These are phyloP conservation scores for Drosophila nigricruria DNA, from an alignment of 2,888 invertebrate genomes.

Conservation along the genomic window DNA sequence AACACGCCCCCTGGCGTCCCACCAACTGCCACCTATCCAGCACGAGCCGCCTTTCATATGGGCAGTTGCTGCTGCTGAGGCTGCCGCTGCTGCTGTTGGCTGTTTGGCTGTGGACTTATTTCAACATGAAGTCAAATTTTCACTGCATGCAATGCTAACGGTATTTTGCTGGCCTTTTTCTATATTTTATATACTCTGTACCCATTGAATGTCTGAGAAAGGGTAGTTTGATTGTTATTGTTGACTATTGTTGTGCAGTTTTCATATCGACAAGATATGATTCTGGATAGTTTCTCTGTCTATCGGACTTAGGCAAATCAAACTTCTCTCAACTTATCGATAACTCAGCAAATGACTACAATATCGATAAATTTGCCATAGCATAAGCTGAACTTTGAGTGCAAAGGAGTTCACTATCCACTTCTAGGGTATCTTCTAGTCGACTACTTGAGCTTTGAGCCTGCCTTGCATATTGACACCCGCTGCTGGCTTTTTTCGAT, in stretches of 20 bases:
- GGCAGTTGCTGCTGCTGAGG: constrained; percentile 7
- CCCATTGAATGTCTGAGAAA: neutral
- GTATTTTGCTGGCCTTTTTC: constrained; percentile 21
- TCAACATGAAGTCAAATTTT: constrained; percentile 55
- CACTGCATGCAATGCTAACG: constrained; percentile 57
- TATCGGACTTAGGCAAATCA: too few species aligned
- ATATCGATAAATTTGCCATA: neutral
- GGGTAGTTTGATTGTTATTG: neutral
- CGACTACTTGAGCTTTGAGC: neutral
- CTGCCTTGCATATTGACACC: constrained; percentile 52
- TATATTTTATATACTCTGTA: constrained; percentile 12
- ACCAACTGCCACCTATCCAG: constrained; percentile 34
- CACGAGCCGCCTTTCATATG: constrained; percentile 61
- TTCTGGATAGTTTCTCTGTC: too few species aligned
- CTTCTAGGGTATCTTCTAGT: neutral
- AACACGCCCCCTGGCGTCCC: neutral
- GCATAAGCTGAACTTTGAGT: neutral
- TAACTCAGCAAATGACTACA: too few species aligned
- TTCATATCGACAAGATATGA: neutral
- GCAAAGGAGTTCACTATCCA: neutral
- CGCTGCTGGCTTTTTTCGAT: constrained; percentile 38
- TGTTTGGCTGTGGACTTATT: constrained; percentile 39
- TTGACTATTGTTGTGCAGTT: neutral
- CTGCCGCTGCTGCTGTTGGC: constrained; percentile 10
- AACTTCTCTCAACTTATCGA: too few species aligned